These are phyloP conservation scores for Chauna torquata DNA, from an alignment of 2,113 vertebrate genomes.

Conservation along the genomic window DNA sequence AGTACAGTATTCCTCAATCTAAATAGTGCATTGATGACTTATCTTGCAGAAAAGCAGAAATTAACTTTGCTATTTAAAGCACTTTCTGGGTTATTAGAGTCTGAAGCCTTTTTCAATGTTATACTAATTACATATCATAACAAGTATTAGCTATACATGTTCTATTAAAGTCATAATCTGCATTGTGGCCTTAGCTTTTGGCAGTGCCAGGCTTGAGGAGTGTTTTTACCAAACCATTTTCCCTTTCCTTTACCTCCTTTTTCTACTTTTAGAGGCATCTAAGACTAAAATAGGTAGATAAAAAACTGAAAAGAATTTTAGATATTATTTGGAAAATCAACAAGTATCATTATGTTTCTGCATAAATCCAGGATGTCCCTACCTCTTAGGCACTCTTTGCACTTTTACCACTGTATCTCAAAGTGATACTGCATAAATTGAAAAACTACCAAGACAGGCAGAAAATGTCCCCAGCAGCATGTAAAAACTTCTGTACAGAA, in stretches of 20 bases:
- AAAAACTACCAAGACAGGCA: background rate
- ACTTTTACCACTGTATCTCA: background rate
- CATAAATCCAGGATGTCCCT: background rate
- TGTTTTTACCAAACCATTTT: background rate
- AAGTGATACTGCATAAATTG: background rate
- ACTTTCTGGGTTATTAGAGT: background rate
- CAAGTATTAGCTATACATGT: background rate
- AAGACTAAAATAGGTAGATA: background rate
- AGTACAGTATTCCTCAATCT: background rate
- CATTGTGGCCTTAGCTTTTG: background rate
- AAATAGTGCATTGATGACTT: background rate
- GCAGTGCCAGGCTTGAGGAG: background rate
- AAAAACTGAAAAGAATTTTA: background rate
- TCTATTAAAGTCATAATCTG: conserved; percentile 3
- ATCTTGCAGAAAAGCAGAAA: conserved; percentile 13
- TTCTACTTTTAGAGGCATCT: background rate
- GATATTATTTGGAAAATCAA: background rate
- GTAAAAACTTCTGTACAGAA: background rate
- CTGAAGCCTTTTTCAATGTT: conserved; percentile 9
- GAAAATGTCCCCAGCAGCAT: background rate
- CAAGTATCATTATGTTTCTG: background rate
- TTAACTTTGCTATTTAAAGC: conserved; percentile 10
- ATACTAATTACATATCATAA: background rate
- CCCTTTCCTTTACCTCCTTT: background rate
- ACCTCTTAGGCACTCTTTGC: background rate